Evolutionary conservation across 1,140 invertebrate genomes (phyloP).

Genomic region (honey bee (Apis mellifera)): Amel_HAv3.1 CM009934.2:4999001-4999500

Average conservation of each 20-base stretch:
- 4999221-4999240: background rate
- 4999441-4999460: conserved; percentile 38
- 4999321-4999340: background rate
- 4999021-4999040: conserved; percentile 1
- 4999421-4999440: conserved; percentile 5
- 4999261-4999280: conserved; percentile 1
- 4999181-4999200: background rate
- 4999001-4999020: no score
- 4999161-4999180: background rate
- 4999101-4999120: background rate
- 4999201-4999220: background rate
- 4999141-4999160: background rate
- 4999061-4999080: background rate
- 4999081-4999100: background rate
- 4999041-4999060: background rate
- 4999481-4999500: background rate
- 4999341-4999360: background rate
- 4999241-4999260: background rate
- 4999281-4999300: conserved; percentile 26
- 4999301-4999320: background rate
- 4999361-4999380: background rate
- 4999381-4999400: background rate
- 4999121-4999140: background rate
- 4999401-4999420: conserved; percentile 9
- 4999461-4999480: conserved; percentile 26